Percentiles rank a stretch among this genome's conserved stretches.
Evolutionary conservation across 2,113 vertebrate genomes (phyloP).

Genomic region (Macquaria ambigua): DNA sequence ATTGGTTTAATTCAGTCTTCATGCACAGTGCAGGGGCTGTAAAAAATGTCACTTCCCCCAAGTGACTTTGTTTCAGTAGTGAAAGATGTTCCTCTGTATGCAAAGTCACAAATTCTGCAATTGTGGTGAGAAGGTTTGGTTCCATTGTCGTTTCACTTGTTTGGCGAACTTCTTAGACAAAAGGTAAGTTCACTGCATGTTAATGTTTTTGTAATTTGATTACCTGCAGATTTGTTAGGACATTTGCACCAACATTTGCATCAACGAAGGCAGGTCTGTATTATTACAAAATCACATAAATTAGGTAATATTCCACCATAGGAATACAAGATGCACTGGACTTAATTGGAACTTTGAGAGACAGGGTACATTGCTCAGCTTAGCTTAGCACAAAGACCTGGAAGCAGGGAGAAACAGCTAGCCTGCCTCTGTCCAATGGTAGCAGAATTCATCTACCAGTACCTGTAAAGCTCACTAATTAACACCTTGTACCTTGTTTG

Average conservation of each 20-base stretch:
- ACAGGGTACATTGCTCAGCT: background rate
- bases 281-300: background rate
- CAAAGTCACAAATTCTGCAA: background rate
- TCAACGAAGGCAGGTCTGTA: background rate
- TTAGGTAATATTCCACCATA: too few species aligned
- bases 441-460: background rate
- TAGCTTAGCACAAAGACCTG: background rate
- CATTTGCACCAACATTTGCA: background rate
- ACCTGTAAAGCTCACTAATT: too few species aligned
- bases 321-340: background rate
- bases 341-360: background rate
- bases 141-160: background rate
- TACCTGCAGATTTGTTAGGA: background rate
- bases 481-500: background rate
- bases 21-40: conserved; percentile 10
- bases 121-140: background rate
- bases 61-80: background rate
- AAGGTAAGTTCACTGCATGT: background rate
- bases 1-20: conserved; percentile 3
- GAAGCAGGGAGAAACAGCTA: too few species aligned
- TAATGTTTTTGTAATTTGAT: background rate
- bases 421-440: background rate
- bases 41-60: background rate
- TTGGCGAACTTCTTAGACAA: background rate
- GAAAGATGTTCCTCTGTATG: background rate